Conservation (phyloP, 2,113 vertebrate genomes). For the Phodopus roborovskii region DNA sequence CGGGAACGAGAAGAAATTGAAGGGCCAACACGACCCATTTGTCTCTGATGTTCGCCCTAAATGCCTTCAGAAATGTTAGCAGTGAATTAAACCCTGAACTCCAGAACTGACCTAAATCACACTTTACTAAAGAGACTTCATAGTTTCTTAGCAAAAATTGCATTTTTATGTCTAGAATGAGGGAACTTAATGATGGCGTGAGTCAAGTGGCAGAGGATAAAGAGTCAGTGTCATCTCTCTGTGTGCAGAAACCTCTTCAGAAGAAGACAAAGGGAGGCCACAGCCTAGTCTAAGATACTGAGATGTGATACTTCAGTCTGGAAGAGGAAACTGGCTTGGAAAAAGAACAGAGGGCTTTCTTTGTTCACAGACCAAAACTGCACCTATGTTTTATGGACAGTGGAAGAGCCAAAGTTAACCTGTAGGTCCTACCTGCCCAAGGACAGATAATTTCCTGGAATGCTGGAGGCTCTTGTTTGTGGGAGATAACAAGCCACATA, state of each 20-base stretch:
- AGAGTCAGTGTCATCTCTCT: slow-evolving; percentile 59
- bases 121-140: slow-evolving; percentile 49
- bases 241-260: slow-evolving; percentile 51
- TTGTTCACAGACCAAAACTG: background rate
- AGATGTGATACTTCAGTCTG: background rate
- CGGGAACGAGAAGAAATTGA: slow-evolving; percentile 69
- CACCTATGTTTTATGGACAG: background rate
- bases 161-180: slow-evolving; percentile 33
- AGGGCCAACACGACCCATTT: slow-evolving; percentile 68
- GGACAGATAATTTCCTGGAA: background rate
- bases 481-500: background rate
- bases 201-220: slow-evolving; percentile 40
- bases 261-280: slow-evolving; percentile 30
- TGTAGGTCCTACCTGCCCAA: background rate
- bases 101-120: slow-evolving; percentile 64
- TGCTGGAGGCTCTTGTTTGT: too few species aligned
- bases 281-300: background rate
- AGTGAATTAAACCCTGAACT: slow-evolving; percentile 74
- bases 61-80: slow-evolving; percentile 63
- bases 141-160: slow-evolving; percentile 53
- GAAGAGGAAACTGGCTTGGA: slow-evolving; percentile 15
- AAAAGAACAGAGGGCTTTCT: background rate
- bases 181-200: background rate
- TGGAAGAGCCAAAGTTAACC: background rate
- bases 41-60: slow-evolving; percentile 71